Conservation (phyloP, 2,797 vertebrate genomes). For the Xenentodon cancila region DNA sequence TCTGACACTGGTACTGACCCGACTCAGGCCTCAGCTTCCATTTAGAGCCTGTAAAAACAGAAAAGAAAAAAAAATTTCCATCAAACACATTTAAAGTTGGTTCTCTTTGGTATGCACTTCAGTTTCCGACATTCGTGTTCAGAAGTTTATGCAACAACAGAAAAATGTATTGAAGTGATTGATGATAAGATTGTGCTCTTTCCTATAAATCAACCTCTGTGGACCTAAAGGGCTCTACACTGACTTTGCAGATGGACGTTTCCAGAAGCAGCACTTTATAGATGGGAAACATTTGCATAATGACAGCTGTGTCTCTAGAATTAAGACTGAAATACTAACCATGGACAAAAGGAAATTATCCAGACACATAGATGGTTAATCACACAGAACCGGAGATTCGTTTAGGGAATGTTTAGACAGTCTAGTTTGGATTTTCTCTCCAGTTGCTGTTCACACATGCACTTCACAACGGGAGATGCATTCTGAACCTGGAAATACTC, state of each 20-base stretch:
- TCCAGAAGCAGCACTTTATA: too few species aligned
- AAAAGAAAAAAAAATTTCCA: not conserved
- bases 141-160: too few species aligned
- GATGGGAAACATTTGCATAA: constrained; percentile 4
- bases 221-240: not conserved
- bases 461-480: too few species aligned
- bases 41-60: constrained; percentile 72
- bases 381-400: not conserved
- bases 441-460: too few species aligned
- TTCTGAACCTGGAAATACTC: too few species aligned
- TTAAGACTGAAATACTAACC: not conserved
- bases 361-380: not conserved
- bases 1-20: constrained; percentile 83
- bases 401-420: too few species aligned
- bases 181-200: too few species aligned
- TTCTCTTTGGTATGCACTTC: too few species aligned
- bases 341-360: not conserved
- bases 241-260: not conserved
- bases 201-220: too few species aligned
- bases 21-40: constrained; percentile 79
- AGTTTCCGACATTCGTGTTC: too few species aligned
- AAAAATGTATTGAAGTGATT: too few species aligned
- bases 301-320: not conserved
- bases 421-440: too few species aligned
- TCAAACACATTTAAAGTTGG: not conserved